Percentiles rank a stretch among this genome's conserved stretches.
Evolutionary conservation across 1,140 invertebrate genomes (phyloP).

Genomic region (Pygmarrhopalites habei): DNA sequence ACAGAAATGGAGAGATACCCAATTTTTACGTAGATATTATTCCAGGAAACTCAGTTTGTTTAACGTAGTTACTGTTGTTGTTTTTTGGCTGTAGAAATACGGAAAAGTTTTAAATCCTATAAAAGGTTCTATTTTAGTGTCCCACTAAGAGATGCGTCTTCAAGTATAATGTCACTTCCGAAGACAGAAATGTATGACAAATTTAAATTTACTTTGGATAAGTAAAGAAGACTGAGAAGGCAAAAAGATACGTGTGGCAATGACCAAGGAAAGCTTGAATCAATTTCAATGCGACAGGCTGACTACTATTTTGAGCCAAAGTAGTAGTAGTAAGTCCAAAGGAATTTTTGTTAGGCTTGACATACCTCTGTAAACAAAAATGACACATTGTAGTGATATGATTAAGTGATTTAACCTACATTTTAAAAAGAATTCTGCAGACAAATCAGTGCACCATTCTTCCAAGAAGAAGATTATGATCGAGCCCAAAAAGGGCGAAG

Average conservation of each 20-base stretch:
- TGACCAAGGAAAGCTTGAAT: slow-evolving; percentile 70
- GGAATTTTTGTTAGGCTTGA: too few relatives aligned
- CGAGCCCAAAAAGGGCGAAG: slow-evolving; percentile 72
- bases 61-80: too few relatives aligned
- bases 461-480: slow-evolving; percentile 72
- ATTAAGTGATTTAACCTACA: slow-evolving; percentile 55
- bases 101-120: slow-evolving; percentile 72
- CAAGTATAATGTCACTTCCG: slow-evolving; percentile 73
- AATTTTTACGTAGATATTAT: slow-evolving; percentile 1
- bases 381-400: too few relatives aligned
- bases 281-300: slow-evolving; percentile 80
- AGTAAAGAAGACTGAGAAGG: slow-evolving; percentile 72
- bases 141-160: slow-evolving; percentile 76
- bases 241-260: slow-evolving; percentile 61
- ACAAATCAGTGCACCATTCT: slow-evolving; percentile 75
- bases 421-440: slow-evolving; percentile 42
- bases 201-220: slow-evolving; percentile 83
- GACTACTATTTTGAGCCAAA: slow-evolving; percentile 74
- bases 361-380: too few relatives aligned
- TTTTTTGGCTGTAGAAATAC: slow-evolving; percentile 66
- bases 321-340: too few relatives aligned
- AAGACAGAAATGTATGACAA: slow-evolving; percentile 81
- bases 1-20: slow-evolving; percentile 52
- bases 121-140: slow-evolving; percentile 74
- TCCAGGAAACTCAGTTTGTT: too few relatives aligned